Base-by-base conservation (phyloP, 2,113 vertebrate species). In the Lasiurus borealis region DNA sequence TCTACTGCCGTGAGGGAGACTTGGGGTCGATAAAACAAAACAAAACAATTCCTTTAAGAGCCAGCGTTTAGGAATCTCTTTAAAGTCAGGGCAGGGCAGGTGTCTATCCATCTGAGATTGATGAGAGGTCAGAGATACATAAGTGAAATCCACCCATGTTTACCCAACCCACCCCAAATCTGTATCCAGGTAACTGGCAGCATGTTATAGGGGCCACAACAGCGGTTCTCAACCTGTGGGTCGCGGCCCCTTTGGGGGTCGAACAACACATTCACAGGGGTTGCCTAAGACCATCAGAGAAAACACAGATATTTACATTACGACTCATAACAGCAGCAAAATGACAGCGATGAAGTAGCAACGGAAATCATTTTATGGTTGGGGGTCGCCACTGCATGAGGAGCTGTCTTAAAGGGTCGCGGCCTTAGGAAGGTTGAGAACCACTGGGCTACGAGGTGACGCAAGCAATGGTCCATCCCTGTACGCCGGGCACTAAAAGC, bases 1-100 rank as follows among this genome's bases (percentile, higher is more conserved):
- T 90, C 62, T 36, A 44, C 66, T 84, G 77, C 81, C 90, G 93
- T 6, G 64, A 85, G 85, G 50, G 91, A 83, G 72, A 78, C 25
- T 77, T 16, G 52, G 40, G 78, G 54, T 68, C 40, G 40, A 40
- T 40, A 40, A 40, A 77, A 40, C 40, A 46, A 10, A 85, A 91
- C 80, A 4, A 87, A 97, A 96, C 76, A 93, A 64, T 50, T 91
- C 14, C 48, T 90, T 88, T 59, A 73, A 62, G 78, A 94, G 64
- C 50, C 93, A 90, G 46, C 27, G 57, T 82, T 86, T 84, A 36
- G 85, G 44, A 68, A 85, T 96, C 85, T 80, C 57, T 83, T 76
- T 76, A 64, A 88, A 93, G 85, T 96, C 31, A 68, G 29, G 72
- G 50, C 16, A 82, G 77, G 18, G 81, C 25, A 44, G 23, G 25